Percentiles rank a stretch among this genome's conserved stretches.
phyloP scores from a whole-genome alignment of 2,888 invertebrate species.

The Petrolisthes cinctipes region DNA sequence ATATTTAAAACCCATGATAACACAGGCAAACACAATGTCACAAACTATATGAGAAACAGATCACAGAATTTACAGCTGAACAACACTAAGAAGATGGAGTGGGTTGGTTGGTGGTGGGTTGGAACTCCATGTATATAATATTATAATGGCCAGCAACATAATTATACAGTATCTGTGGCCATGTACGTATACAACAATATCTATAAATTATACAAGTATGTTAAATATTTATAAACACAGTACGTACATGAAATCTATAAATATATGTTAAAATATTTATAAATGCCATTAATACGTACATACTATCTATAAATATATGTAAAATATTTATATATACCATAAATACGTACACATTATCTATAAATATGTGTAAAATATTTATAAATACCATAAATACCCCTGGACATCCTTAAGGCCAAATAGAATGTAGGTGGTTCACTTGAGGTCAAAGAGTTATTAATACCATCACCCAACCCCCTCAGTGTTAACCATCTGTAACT shows the following conservation, averaged over 20 bases:
- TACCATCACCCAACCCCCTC: background rate
- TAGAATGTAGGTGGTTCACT: no score
- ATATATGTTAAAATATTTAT: no score
- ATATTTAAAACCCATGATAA: constrained; percentile 60
- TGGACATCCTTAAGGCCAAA: no score
- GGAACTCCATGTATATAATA: constrained; percentile 29
- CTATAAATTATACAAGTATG: constrained; percentile 7
- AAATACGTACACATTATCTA: no score
- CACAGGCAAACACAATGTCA: constrained; percentile 60
- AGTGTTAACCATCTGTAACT: constrained; percentile 41
- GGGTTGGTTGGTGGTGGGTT: constrained; percentile 9
- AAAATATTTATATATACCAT: no score
- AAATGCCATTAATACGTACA: no score
- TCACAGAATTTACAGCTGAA: constrained; percentile 44
- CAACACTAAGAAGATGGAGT: constrained; percentile 33
- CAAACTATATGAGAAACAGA: constrained; percentile 62
- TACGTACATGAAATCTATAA: no score
- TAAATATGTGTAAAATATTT: no score
- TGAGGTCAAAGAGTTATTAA: background rate
- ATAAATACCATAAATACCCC: no score
- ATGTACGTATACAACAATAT: background rate
- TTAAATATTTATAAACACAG: background rate
- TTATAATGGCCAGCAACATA: constrained; percentile 33
- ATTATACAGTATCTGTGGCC: no score
- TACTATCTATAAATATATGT: no score